Evolutionary conservation across 2,888 invertebrate genomes (phyloP), one percentile per base, ranked within the genome.

Genomic region (Orthosia gracilis): DNA sequence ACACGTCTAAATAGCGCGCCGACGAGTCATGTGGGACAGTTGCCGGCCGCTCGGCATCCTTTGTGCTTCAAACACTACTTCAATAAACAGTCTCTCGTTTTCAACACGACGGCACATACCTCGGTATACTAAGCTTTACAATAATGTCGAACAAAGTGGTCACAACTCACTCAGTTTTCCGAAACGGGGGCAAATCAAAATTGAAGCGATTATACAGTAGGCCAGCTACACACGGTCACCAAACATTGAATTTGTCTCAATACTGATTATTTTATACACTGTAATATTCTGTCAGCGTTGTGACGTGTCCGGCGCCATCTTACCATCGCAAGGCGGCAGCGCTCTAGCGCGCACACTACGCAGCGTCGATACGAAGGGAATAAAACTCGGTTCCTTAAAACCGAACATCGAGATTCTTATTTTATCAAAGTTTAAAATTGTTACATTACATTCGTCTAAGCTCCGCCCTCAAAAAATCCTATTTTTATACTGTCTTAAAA

Each of bases 1-100:
- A 86, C 61, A 78, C 85, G 73, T 81, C 80, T 85, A 87, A 87
- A 85, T 83, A 65, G 80, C 83, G 74, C 26, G 68, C 75, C 55
- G 59, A 77, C 76, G 72, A 58, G 73, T 77, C 76, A 64, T 23
- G 61, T 66, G 73, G 74, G 76, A 72, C 83, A 66, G 69, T 83
- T 74, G 69, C 78, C 76, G 82, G 70, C 72, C 68, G 80, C 82
- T 78, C 77, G 80, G 74, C 84, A 76, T 76, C 80, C 79, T 88
- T 93, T 92, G 93, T 92, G 93, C 93, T 86, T 83, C 89, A 90
- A 91, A 88, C 89, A 87, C 89, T 91, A 91, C 85, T 63, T 40
- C 40, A 89, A 85, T 90, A 90, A 91, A 92, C 92, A 94, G 93
- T 94, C 93, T 94, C 91, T 91, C 88, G 82, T 87, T 90, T 89